Evolutionary conservation across 23 tunicate genomes (phyloP), one percentile per base, ranked within the genome.

Genomic region (Phallusia fumigata): DNA sequence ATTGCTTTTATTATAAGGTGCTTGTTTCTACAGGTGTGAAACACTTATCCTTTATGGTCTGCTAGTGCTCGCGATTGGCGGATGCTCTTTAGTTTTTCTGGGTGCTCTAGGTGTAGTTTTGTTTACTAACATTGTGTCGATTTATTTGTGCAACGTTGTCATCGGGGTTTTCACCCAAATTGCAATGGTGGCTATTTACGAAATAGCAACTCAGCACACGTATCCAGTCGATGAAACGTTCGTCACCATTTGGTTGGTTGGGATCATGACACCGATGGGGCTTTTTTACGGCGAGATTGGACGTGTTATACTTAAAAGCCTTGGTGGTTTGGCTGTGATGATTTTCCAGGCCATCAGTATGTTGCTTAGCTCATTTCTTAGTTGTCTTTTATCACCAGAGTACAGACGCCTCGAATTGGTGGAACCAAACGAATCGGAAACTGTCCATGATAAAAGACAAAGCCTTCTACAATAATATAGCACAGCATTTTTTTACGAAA

Each of bases 151-250:
- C 0, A 77, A 40, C 53, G 53, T 77, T 11, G 33, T 36, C 36
- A 30, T 77, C 8, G 58, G 81, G 3, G 2, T 77, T 30, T 30
- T 36, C 22, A 77, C 44, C 33, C 53, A 36, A 36, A 13, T 77
- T 32, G 36, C 53, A 5, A 36, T 77, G 58, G 53, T 77, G 22
- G 15, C 58, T 36, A 36, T 40, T 30, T 77, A 36, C 81, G 81
- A 77, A 28, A 77, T 77, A 3, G 53, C 22, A 0, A 77, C 81
- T 22, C 53, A 35, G 18, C 31, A 35, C 5, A 77, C 81, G 19
- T 77, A 35, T 3, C 81, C 53, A 36, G 44, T 36, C 19, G 81
- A 77, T 28, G 81, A 77, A 77, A 28, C 31, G 36, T 77, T 77
- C 35, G 58, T 45, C 11, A 36, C 28, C 13, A 30, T 77, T 77